phyloP scores from a whole-genome alignment of 1,140 invertebrate genomes.

The Drosophila willistoni region DNA sequence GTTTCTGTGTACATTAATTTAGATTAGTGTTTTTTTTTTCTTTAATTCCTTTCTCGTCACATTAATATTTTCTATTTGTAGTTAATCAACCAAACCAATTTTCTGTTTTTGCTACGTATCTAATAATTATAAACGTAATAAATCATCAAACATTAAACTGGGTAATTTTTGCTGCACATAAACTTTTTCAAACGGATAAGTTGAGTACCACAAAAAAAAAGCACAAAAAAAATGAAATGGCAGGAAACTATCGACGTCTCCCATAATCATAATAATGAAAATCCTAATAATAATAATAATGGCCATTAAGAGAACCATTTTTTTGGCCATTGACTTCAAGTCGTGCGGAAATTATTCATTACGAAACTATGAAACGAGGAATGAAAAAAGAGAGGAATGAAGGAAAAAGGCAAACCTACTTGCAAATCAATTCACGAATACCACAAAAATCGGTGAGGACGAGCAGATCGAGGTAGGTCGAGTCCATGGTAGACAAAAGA shows the following conservation, averaged over 20 bases:
- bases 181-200: conserved; percentile 47
- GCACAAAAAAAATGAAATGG: conserved; percentile 26
- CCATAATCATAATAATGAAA: conserved; percentile 67
- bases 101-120: conserved; percentile 15
- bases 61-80: conserved; percentile 11
- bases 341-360: conserved; percentile 79
- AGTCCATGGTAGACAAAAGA: conserved; percentile 23
- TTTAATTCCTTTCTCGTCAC: not conserved
- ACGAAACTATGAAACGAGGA: conserved; percentile 33
- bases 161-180: conserved; percentile 31
- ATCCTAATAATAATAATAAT: conserved; percentile 76
- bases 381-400: conserved; percentile 50
- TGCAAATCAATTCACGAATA: conserved; percentile 73
- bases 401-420: conserved; percentile 39
- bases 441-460: conserved; percentile 25
- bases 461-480: not conserved
- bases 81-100: conserved; percentile 43
- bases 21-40: too few relatives aligned
- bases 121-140: conserved; percentile 67
- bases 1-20: not conserved
- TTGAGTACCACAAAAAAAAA: conserved; percentile 20
- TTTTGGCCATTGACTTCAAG: conserved; percentile 73
- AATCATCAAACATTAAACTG: conserved; percentile 57
- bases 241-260: conserved; percentile 10
- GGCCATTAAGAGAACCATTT: conserved; percentile 72